Conservation (phyloP, 1,140 invertebrate species). For the Euborellia annulipes region DNA sequence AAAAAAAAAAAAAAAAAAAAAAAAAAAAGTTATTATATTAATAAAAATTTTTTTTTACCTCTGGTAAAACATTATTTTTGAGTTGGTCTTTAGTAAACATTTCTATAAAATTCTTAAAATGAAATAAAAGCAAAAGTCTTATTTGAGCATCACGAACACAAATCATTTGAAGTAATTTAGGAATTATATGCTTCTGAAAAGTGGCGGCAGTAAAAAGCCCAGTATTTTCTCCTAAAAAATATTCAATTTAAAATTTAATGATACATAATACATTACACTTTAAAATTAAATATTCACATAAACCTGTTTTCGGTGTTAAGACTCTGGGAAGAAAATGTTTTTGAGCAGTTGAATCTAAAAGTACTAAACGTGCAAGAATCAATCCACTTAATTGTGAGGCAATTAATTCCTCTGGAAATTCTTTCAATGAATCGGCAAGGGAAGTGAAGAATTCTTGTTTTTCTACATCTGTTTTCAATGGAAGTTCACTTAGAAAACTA, state of each 20-base stretch:
- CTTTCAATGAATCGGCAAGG: conserved; percentile 42
- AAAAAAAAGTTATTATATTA: too few species aligned
- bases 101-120: conserved; percentile 52
- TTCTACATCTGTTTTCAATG: conserved; percentile 56
- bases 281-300: conserved; percentile 16
- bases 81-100: conserved; percentile 54
- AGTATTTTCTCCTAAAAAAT: conserved; percentile 20
- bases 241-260: conserved; percentile 3
- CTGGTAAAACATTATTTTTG: conserved; percentile 49
- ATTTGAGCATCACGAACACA: conserved; percentile 59
- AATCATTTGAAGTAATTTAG: conserved; percentile 58
- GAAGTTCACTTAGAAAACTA: conserved; percentile 62
- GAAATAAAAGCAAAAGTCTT: conserved; percentile 45
- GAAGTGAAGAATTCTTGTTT: conserved; percentile 59
- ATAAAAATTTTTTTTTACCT: too few species aligned
- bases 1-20: too few species aligned
- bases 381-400: conserved; percentile 57
- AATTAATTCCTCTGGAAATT: conserved; percentile 58
- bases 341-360: conserved; percentile 62
- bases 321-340: conserved; percentile 55
- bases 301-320: conserved; percentile 46
- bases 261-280: conserved; percentile 12
- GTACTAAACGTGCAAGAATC: conserved; percentile 62
- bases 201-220: conserved; percentile 43
- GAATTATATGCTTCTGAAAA: conserved; percentile 51